Evolutionary conservation across 2,113 vertebrate species (phyloP).

Genomic region (Barnardius zonarius): DNA sequence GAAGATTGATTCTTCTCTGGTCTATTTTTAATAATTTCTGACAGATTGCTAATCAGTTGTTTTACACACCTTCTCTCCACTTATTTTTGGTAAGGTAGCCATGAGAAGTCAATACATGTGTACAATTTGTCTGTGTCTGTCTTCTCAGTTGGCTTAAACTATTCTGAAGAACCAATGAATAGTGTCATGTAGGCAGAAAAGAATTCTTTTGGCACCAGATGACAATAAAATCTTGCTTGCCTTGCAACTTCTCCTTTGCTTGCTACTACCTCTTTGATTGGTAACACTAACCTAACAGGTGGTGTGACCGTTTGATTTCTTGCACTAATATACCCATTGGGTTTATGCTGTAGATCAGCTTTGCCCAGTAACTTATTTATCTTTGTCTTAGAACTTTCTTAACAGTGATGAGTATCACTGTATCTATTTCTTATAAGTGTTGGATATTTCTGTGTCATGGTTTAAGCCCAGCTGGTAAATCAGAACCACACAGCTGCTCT

Average conservation of each 20-base stretch:
- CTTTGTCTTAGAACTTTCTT: background rate
- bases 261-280: background rate
- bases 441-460: background rate
- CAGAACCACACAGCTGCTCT: background rate
- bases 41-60: background rate
- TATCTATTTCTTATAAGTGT: background rate
- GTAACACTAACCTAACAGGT: background rate
- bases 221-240: background rate
- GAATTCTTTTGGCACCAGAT: background rate
- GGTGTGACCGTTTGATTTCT: background rate
- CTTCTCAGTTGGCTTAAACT: background rate
- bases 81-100: background rate
- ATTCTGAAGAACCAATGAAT: background rate
- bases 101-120: background rate
- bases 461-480: background rate
- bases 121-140: background rate
- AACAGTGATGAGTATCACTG: background rate
- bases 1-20: background rate
- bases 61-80: background rate
- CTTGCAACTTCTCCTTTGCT: background rate
- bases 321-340: background rate
- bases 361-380: background rate
- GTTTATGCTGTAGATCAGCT: background rate
- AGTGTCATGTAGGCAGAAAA: background rate
- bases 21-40: background rate